Base-by-base conservation (phyloP, 1,140 invertebrate genomes). In the Probaryconus sp. region DNA sequence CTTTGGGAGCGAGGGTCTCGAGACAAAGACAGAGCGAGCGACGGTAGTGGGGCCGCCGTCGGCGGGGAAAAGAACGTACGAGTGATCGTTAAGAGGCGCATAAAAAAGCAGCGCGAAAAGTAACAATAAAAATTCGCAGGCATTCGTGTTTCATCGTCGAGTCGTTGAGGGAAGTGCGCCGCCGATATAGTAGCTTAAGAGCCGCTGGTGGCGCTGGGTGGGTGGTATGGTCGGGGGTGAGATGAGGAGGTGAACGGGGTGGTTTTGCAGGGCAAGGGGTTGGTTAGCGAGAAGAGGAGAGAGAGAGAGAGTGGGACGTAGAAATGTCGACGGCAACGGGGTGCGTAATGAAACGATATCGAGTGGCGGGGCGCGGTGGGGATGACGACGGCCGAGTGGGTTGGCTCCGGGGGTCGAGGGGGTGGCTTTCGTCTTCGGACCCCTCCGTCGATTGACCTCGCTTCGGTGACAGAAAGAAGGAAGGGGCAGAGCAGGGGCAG, bases 311-410 rank as follows among this genome's bases (percentile, higher is more conserved):
- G 38, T 11, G 68, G 55, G 37, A 26, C 17, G 43, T 26, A 72
- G 71, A 72, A 69, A 68, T 18, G 76, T 55, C 53, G 65, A 63
- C 53, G 70, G 70, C 58, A 30, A 61, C 35, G 58, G 79, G 77
- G 77, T 81, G 83, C 84, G 85, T 87, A 87, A 87, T 87, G 85
- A 87, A 85, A 87, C 84, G 84, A 86, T 85, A 87, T 85, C 81
- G 84, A 85, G 84, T 84, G 77, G 79, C 77, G 17, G 31, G 17
- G 31, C 53, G 21, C 35, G 35, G 13, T 14, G n/a, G n/a, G n/a
- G n/a, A n/a, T n/a, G n/a, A n/a, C n/a, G n/a, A 31, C 30, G 35
- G 63, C 68, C 68, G 68, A 79, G 77, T 68, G 79, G 75, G 73
- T 42, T 70, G 47, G 63, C n/a, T 67, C 20, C 30, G 33, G 58